phyloP scores from a whole-genome alignment of 2,797 vertebrate species.

The Enoplosus armatus region DNA sequence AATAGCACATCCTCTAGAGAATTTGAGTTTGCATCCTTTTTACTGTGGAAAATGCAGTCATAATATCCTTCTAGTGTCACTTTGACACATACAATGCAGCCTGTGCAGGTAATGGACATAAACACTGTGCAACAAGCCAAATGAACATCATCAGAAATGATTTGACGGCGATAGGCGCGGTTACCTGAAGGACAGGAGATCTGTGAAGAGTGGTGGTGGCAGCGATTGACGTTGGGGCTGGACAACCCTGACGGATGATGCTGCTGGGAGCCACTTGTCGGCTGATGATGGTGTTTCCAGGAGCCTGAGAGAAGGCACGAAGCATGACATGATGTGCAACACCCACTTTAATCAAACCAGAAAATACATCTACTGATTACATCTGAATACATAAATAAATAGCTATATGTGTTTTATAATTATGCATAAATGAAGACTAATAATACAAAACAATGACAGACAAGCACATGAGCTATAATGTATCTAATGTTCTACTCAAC shows the following conservation, averaged over 20 bases:
- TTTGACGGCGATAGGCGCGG: not conserved
- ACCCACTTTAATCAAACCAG: not conserved
- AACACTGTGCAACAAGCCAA: not conserved
- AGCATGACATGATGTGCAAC: not conserved
- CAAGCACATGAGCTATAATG: not conserved
- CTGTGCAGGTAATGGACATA: not conserved
- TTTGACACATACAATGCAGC: not conserved
- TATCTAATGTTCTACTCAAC: constrained; percentile 14
- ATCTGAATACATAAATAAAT: not conserved
- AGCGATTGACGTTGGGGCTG: constrained; percentile 88
- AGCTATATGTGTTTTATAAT: not conserved
- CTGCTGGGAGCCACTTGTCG: constrained; percentile 92
- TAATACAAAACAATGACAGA: not conserved
- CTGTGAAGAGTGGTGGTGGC: constrained; percentile 92
- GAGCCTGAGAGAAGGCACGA: constrained; percentile 83
- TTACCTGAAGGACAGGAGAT: constrained; percentile 92
- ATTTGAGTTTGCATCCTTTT: not conserved
- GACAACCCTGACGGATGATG: constrained; percentile 93
- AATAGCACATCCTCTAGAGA: not conserved
- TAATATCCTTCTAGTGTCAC: not conserved
- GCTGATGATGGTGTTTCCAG: constrained; percentile 90
- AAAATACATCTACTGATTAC: not conserved
- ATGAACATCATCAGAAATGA: not conserved
- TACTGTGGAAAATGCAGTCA: not conserved
- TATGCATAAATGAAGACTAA: not conserved